These are phyloP conservation scores for Mesoligia furuncula DNA, from an alignment of 2,888 invertebrate genomes.

Conservation along the genomic window DNA sequence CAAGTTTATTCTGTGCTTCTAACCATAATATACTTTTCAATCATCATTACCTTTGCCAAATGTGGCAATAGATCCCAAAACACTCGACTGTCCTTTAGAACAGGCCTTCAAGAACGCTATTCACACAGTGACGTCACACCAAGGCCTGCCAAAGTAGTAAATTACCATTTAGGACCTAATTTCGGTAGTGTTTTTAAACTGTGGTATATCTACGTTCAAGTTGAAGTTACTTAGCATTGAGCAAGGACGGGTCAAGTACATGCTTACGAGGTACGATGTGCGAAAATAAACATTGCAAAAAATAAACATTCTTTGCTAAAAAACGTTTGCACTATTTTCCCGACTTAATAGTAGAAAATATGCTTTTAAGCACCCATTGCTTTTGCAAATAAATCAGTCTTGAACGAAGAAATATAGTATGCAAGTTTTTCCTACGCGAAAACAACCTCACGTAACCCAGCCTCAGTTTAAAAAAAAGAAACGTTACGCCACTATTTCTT, in stretches of 20 bases:
- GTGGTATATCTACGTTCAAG: slow-evolving; percentile 36
- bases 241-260: slow-evolving; percentile 50
- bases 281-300: slow-evolving; percentile 6
- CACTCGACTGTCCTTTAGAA: not conserved
- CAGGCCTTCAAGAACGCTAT: slow-evolving; percentile 1
- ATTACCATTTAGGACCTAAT: slow-evolving; percentile 35
- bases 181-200: slow-evolving; percentile 24
- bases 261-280: slow-evolving; percentile 13
- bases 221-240: slow-evolving; percentile 58
- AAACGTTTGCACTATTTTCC: not conserved
- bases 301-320: not conserved
- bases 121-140: slow-evolving; percentile 23
- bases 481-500: not conserved
- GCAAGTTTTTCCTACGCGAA: not conserved
- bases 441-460: not conserved
- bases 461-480: not conserved
- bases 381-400: slow-evolving; percentile 19
- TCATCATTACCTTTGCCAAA: not conserved
- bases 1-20: not conserved
- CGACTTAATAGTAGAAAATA: not conserved
- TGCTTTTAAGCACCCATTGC: not conserved
- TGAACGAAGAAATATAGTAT: slow-evolving; percentile 18
- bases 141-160: slow-evolving; percentile 11
- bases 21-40: not conserved
- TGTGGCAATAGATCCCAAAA: not conserved